These are phyloP conservation scores for Nomada ferruginata DNA, from an alignment of 2,888 invertebrate species.

Conservation along the genomic window DNA sequence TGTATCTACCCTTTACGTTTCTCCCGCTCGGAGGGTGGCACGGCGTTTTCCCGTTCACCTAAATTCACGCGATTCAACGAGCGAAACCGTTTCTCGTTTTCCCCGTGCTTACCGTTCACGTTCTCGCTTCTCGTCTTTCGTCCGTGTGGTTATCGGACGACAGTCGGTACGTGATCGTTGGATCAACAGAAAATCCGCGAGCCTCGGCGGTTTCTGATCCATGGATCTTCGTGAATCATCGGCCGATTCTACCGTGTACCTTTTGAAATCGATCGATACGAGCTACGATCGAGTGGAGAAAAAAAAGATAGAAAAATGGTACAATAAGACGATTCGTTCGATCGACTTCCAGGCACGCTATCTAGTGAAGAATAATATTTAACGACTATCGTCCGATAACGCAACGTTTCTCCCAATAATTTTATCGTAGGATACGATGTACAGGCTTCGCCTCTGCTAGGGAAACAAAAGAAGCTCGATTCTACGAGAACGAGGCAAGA, in stretches of 20 bases:
- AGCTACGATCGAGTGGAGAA: neutral
- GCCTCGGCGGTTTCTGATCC: conserved; percentile 29
- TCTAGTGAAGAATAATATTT: neutral
- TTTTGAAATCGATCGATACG: conserved; percentile 27
- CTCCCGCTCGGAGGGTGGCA: neutral
- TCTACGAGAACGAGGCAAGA: conserved; percentile 15
- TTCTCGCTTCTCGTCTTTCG: conserved; percentile 49
- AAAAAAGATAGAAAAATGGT: neutral
- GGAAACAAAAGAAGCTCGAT: neutral
- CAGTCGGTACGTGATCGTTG: conserved; percentile 44
- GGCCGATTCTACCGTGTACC: conserved; percentile 18
- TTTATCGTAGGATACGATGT: neutral
- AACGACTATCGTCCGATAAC: neutral
- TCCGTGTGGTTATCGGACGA: conserved; percentile 29
- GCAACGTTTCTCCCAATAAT: neutral
- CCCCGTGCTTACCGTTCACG: conserved; percentile 32
- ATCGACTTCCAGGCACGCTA: conserved; percentile 1
- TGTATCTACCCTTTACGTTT: neutral
- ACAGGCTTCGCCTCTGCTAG: neutral
- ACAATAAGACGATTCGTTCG: neutral
- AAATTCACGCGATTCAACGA: neutral
- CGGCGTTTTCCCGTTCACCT: neutral
- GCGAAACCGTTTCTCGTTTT: conserved; percentile 15
- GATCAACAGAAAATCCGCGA: conserved; percentile 36
- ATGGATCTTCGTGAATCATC: conserved; percentile 45